Percentiles rank a stretch among this genome's conserved stretches.
Conservation (phyloP, 1,140 invertebrate genomes). For the Apis florea region DNA sequence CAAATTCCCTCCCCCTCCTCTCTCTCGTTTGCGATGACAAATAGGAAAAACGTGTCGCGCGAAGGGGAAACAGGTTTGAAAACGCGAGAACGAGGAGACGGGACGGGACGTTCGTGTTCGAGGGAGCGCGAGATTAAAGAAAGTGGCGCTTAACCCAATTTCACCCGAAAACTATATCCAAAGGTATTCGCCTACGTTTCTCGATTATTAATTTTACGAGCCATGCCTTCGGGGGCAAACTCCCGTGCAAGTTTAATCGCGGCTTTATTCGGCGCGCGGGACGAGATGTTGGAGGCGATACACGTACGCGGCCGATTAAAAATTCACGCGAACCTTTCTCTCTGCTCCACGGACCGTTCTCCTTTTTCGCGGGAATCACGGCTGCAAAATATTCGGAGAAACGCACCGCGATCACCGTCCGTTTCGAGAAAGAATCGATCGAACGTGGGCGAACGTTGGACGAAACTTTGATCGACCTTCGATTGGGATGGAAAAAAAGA, state of each 20-base stretch:
- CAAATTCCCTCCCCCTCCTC: background rate
- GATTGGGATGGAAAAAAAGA: too few relatives aligned
- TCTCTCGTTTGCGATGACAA: background rate
- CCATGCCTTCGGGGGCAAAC: background rate
- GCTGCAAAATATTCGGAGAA: too few relatives aligned
- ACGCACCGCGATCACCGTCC: too few relatives aligned
- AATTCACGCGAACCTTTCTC: slow-evolving; percentile 55
- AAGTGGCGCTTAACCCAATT: slow-evolving; percentile 17
- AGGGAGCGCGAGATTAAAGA: background rate
- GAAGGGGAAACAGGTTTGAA: too few relatives aligned
- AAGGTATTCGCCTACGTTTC: background rate
- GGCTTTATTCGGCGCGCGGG: slow-evolving; percentile 38
- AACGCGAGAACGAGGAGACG: background rate
- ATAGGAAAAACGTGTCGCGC: background rate
- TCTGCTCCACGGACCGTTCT: slow-evolving; percentile 29
- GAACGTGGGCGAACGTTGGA: too few relatives aligned
- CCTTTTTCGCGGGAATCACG: slow-evolving; percentile 11
- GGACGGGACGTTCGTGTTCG: background rate
- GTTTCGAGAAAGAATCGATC: too few relatives aligned
- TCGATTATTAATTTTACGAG: slow-evolving; percentile 31
- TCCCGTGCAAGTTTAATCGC: slow-evolving; percentile 15
- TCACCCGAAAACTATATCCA: background rate
- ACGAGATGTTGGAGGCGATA: slow-evolving; percentile 36
- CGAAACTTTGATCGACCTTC: too few relatives aligned
- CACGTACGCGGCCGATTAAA: slow-evolving; percentile 52